These are phyloP conservation scores for Sebastes oblongus DNA, from an alignment of 2,797 vertebrate genomes.

Conservation along the genomic window DNA sequence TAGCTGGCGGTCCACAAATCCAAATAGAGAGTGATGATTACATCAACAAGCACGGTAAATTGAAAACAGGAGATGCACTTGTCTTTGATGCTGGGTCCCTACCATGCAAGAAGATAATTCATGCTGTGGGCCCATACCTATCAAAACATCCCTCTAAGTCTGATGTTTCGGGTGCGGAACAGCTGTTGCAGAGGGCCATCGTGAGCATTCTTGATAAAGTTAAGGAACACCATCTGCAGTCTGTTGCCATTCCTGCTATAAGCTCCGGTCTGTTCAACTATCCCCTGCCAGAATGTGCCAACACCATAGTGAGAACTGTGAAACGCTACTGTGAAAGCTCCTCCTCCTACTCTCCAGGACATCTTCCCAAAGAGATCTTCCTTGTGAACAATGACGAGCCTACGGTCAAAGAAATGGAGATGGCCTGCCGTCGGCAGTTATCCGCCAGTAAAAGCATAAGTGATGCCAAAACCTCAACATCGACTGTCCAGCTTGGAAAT, in stretches of 20 bases:
- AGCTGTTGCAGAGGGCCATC: constrained; percentile 53
- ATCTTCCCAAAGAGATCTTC: constrained; percentile 53
- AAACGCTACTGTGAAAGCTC: accelerated
- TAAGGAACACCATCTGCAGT: background rate
- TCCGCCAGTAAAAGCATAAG: accelerated
- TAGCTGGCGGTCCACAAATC: constrained; percentile 82
- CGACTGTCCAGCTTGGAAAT: constrained; percentile 9
- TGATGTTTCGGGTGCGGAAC: accelerated
- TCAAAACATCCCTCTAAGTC: accelerated
- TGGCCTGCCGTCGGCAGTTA: constrained; percentile 66
- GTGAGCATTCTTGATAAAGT: constrained; percentile 55
- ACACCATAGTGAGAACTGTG: constrained; percentile 80
- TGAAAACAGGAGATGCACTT: constrained; percentile 68
- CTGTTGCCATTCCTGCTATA: constrained; percentile 91
- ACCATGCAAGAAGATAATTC: constrained; percentile 83
- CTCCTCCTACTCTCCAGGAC: accelerated
- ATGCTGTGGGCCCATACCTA: constrained; percentile 88
- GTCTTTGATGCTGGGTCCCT: constrained; percentile 74
- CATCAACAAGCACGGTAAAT: accelerated
- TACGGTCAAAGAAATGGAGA: constrained; percentile 82
- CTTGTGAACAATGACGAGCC: constrained; percentile 86
- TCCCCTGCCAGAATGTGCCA: constrained; percentile 81
- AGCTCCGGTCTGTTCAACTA: constrained; percentile 90
- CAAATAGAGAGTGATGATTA: constrained; percentile 47
- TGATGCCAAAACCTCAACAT: background rate